Percentiles rank a stretch among this genome's conserved stretches.
phyloP scores from a whole-genome alignment of 2,113 vertebrate genomes.

The Hemibagrus wyckioides region DNA sequence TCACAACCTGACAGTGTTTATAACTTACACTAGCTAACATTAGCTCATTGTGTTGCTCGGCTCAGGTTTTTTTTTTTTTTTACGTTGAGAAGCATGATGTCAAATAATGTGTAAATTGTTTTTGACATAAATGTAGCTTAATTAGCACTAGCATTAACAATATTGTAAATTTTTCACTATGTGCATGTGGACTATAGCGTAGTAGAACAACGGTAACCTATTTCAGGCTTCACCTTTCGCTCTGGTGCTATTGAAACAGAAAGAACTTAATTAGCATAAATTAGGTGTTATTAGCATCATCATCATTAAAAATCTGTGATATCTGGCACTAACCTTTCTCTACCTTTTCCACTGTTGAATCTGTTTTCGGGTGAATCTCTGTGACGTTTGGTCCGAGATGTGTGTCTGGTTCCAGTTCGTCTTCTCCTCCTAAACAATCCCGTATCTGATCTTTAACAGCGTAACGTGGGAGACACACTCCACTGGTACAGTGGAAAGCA shows the following conservation, averaged over 20 bases:
- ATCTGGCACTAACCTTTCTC: background rate
- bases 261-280: background rate
- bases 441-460: slow-evolving; percentile 69
- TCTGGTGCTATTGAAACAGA: background rate
- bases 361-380: background rate
- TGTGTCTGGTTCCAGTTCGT: slow-evolving; percentile 65
- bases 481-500: slow-evolving; percentile 77
- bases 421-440: slow-evolving; percentile 88
- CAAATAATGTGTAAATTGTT: background rate
- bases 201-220: background rate
- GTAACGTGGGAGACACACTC: slow-evolving; percentile 78
- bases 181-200: background rate
- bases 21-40: background rate
- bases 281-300: background rate
- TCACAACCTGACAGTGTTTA: background rate
- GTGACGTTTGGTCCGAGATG: no score
- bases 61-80: background rate
- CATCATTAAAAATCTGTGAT: background rate
- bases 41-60: background rate
- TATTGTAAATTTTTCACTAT: background rate
- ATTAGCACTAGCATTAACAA: background rate
- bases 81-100: background rate
- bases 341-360: background rate
- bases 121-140: background rate
- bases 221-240: background rate